A percentile compares a stretch with the other conserved stretches of the same genome.
phyloP scores from a whole-genome alignment of 1,140 invertebrate species.

The Dolichoris vasculosae region DNA sequence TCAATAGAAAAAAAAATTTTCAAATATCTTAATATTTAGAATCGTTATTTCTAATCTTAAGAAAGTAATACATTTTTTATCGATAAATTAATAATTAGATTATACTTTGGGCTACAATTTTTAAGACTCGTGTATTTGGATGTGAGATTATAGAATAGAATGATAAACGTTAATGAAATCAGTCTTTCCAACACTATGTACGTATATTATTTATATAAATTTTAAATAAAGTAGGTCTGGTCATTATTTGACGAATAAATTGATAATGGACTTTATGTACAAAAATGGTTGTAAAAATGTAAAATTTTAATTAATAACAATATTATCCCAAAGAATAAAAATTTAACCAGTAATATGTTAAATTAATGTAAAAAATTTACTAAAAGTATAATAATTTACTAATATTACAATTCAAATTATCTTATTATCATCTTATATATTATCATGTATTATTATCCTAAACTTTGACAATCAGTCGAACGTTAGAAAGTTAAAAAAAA shows the following conservation, averaged over 20 bases:
- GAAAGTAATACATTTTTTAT: conserved; percentile 7
- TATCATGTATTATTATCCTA: no score
- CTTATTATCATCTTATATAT: no score
- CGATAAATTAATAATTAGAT: conserved; percentile 7
- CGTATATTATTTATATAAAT: conserved; percentile 21
- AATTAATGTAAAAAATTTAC: background rate
- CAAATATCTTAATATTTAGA: background rate
- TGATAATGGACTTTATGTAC: background rate
- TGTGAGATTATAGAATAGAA: conserved; percentile 41
- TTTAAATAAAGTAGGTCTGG: conserved; percentile 42
- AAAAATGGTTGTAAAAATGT: background rate
- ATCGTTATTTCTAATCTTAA: background rate
- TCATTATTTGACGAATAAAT: conserved; percentile 42
- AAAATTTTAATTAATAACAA: background rate
- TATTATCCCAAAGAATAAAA: background rate
- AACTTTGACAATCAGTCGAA: conserved; percentile 9
- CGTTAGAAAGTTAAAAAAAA: conserved; percentile 14
- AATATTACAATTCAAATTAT: no score
- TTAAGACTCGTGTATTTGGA: conserved; percentile 38
- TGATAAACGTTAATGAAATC: conserved; percentile 23
- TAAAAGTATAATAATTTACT: no score
- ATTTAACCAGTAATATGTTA: background rate
- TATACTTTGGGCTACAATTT: conserved; percentile 36
- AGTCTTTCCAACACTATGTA: conserved; percentile 25
- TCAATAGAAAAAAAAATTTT: background rate